Base-by-base conservation (phyloP, 1,140 invertebrate genomes). In the Ptiloglossa arizonensis region DNA sequence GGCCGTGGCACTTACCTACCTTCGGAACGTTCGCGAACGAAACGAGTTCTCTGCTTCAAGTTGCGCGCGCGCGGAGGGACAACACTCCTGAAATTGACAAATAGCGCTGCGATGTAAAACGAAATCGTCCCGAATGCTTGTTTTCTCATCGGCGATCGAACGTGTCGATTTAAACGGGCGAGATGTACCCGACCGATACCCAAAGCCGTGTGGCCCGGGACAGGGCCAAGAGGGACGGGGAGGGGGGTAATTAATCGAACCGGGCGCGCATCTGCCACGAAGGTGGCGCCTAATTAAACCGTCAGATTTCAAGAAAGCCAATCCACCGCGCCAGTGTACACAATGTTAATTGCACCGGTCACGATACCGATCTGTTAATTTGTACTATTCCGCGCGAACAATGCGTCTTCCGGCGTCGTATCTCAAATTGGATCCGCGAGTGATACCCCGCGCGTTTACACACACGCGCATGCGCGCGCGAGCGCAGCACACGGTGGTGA, bases 301-400 rank as follows among this genome's bases (percentile, higher is more conserved):
- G 81, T 87, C 86, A 87, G 86, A 87, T 87, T 87, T 86, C 79
- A 86, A 86, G 85, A 82, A 87, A 85, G 82, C 75, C 82, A 76
- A 81, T 85, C 83, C 74, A 59, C 62, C 62, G 57, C 54, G 56
- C 73, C 66, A 77, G 70, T 87, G 82, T 86, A 87, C 80, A 88
- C 87, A 89, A 87, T 79, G 81, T 86, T 87, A 87, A 87, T 87
- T 87, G 82, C 85, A 41, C 66, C 78, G 44, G 70, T 59, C 75
- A 71, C 73, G 86, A 86, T 87, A 86, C 78, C 68, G 85, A 86
- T 85, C 86, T 82, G 82, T 84, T 87, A 80, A 86, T 85, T 87
- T 84, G 85, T 82, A 85, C 77, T 80, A 85, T 86, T 86, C 74
- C 72, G 75, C 78, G 85, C 80, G 64, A 78, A 86, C 85, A 87